Evolutionary conservation across 2,113 vertebrate genomes (phyloP).

Genomic region (Alosa alosa): DNA sequence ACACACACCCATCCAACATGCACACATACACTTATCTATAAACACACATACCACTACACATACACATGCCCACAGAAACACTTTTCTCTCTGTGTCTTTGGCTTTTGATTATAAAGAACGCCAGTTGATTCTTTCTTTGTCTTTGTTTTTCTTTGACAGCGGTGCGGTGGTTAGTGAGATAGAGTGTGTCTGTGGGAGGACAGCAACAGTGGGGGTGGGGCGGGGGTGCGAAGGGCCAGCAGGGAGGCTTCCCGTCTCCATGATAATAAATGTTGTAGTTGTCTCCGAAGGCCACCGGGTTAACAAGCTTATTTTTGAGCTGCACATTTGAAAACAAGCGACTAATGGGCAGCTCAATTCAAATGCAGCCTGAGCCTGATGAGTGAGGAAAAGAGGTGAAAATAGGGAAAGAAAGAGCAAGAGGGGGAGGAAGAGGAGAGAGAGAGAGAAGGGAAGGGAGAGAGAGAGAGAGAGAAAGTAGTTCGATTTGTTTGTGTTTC

Average conservation of each 20-base stretch:
- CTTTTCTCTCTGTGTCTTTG: neutral
- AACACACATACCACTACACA: neutral
- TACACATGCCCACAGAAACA: neutral
- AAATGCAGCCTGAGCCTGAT: neutral
- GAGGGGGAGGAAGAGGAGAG: neutral
- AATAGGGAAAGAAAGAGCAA: neutral
- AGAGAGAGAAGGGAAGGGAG: neutral
- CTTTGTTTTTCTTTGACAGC: neutral
- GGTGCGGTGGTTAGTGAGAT: neutral
- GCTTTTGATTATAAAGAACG: neutral
- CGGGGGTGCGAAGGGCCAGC: neutral
- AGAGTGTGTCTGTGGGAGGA: neutral
- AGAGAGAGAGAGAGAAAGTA: neutral
- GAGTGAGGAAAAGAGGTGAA: neutral
- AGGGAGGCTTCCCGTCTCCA: neutral
- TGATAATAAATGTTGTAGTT: neutral
- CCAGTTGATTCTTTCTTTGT: neutral
- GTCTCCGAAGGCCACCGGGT: neutral
- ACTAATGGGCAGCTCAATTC: neutral
- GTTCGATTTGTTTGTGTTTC: constrained; percentile 54
- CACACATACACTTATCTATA: neutral
- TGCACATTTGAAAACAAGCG: constrained; percentile 7
- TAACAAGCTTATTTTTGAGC: neutral
- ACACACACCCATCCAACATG: neutral
- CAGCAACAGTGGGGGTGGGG: neutral